Conservation (phyloP, 2,888 invertebrate species). For the Hirtodrosophila duncani region DNA sequence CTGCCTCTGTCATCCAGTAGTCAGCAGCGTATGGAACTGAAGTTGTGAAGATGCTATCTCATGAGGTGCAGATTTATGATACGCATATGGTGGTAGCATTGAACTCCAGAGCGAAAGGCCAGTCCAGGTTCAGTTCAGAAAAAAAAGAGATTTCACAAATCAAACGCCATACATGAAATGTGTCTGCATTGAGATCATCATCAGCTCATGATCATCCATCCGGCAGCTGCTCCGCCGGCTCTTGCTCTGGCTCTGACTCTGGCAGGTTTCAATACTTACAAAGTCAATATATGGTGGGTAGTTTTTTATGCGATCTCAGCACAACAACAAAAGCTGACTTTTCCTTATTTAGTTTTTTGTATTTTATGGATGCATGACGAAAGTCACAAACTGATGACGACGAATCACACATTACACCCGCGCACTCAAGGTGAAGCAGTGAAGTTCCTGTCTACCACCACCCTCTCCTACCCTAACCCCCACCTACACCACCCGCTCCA, state of each 20-base stretch:
- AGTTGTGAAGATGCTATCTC: constrained; percentile 29
- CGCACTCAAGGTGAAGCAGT: constrained; percentile 30
- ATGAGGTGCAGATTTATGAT: constrained; percentile 25
- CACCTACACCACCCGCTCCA: neutral
- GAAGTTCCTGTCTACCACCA: constrained; percentile 3
- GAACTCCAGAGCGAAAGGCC: too few relatives aligned
- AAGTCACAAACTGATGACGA: constrained; percentile 8
- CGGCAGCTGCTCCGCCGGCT: constrained; percentile 31
- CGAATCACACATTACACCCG: constrained; percentile 50
- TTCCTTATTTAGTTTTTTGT: constrained; percentile 56
- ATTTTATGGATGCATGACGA: constrained; percentile 56
- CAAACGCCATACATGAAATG: constrained; percentile 38
- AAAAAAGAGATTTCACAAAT: constrained; percentile 66
- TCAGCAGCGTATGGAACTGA: constrained; percentile 6
- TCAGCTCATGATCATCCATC: constrained; percentile 7
- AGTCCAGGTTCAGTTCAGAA: too few relatives aligned
- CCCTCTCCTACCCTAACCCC: too few relatives aligned
- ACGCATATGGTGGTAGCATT: constrained; percentile 15
- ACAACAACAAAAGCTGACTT: constrained; percentile 50
- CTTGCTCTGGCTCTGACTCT: constrained; percentile 51
- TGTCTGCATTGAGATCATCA: constrained; percentile 68
- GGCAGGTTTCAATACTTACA: constrained; percentile 34
- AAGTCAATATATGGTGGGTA: constrained; percentile 55
- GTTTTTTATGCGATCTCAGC: constrained; percentile 55
- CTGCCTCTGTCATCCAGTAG: constrained; percentile 11